Evolutionary conservation across 1,140 invertebrate species (phyloP).

Genomic region (Patella vulgata): DNA sequence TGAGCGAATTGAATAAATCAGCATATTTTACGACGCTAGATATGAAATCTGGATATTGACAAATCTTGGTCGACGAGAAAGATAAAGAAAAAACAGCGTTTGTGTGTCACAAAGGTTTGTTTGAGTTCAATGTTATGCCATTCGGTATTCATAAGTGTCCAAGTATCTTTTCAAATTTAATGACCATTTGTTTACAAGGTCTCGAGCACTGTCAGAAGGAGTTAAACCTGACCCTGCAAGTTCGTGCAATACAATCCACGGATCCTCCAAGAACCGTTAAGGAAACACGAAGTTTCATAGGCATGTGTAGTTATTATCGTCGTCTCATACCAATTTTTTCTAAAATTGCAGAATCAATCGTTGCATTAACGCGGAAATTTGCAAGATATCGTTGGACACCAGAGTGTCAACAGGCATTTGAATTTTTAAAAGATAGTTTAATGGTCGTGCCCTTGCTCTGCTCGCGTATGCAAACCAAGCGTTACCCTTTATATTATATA

Average conservation of each 20-base stretch:
- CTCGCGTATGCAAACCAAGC: conserved; percentile 1
- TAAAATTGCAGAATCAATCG: conserved; percentile 2
- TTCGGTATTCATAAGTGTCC: conserved; percentile 39
- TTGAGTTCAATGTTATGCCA: conserved; percentile 37
- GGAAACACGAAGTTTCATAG: not conserved
- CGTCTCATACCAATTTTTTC: conserved; percentile 5
- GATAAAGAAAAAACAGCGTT: conserved; percentile 6
- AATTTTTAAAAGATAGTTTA: conserved; percentile 1
- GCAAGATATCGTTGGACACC: conserved; percentile 6
- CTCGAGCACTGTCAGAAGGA: not conserved
- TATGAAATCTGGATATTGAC: conserved; percentile 55
- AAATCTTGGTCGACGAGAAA: conserved; percentile 40
- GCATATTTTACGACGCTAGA: conserved; percentile 7
- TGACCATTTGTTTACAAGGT: conserved; percentile 37
- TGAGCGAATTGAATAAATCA: not conserved
- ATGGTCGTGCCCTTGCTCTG: not conserved
- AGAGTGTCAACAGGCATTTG: conserved; percentile 12
- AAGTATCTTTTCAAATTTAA: conserved; percentile 39
- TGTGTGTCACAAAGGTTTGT: conserved; percentile 15
- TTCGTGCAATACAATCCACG: not conserved
- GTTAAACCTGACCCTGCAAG: not conserved
- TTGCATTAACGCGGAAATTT: not conserved
- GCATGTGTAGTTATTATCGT: not conserved
- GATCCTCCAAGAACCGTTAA: not conserved
- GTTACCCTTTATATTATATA: conserved; percentile 4